Percentiles rank a stretch among this genome's conserved stretches.
phyloP scores from a whole-genome alignment of 2,797 vertebrate genomes.

The Malacoraja senta region DNA sequence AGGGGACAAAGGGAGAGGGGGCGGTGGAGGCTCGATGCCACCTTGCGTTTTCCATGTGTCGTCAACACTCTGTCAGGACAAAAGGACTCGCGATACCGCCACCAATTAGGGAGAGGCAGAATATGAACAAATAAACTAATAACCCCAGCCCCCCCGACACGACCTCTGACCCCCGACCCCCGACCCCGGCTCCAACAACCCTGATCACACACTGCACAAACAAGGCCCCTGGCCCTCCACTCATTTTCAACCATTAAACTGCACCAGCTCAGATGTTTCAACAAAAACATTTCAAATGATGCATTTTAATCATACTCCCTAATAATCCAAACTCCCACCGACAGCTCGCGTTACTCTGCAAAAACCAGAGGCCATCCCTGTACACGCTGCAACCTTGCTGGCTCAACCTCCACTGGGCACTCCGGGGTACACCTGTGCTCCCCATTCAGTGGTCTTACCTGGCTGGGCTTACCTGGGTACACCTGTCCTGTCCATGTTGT shows the following conservation, averaged over 20 bases:
- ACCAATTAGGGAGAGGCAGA: constrained; percentile 28
- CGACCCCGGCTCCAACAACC: background rate
- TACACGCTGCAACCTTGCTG: background rate
- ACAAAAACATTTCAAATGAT: constrained; percentile 26
- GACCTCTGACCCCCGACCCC: constrained; percentile 25
- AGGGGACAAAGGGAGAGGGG: constrained; percentile 2
- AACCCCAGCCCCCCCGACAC: background rate
- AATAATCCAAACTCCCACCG: constrained; percentile 11
- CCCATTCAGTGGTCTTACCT: no score
- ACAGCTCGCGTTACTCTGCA: background rate
- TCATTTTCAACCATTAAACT: constrained; percentile 22
- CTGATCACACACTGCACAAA: constrained; percentile 6
- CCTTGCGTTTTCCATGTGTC: constrained; percentile 12
- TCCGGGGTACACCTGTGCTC: no score
- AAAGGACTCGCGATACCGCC: background rate
- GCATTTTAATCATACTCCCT: constrained; percentile 32
- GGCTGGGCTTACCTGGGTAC: no score
- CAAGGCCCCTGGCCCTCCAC: constrained; percentile 1
- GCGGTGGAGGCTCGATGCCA: constrained; percentile 19
- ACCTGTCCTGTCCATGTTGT: no score
- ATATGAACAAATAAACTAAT: constrained; percentile 35
- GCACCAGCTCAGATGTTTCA: constrained; percentile 26
- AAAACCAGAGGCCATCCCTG: background rate
- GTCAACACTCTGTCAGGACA: constrained; percentile 19
- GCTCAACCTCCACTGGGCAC: background rate